These are phyloP conservation scores for Parascotia fuliginaria DNA, from an alignment of 2,888 invertebrate genomes.

Conservation along the genomic window DNA sequence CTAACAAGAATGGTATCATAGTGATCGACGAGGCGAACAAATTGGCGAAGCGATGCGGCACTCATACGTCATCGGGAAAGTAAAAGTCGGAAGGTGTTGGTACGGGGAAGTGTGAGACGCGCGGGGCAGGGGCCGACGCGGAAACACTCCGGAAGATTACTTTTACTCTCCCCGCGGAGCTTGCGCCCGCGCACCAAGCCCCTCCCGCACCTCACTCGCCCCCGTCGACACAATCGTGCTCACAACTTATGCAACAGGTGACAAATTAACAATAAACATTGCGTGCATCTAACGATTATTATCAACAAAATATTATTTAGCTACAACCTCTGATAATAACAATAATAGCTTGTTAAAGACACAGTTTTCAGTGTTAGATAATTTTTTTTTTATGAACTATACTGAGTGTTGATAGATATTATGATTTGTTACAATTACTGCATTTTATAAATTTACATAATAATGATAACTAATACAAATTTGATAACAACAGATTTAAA, in stretches of 20 bases:
- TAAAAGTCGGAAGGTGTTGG: constrained; percentile 74
- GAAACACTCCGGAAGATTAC: constrained; percentile 74
- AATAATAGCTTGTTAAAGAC: too few species aligned
- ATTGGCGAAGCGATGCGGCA: constrained; percentile 19
- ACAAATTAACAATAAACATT: constrained; percentile 16
- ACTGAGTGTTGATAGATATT: too few species aligned
- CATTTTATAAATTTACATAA: too few species aligned
- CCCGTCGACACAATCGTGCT: constrained; percentile 15
- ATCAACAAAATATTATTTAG: too few species aligned
- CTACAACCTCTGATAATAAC: too few species aligned
- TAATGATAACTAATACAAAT: too few species aligned
- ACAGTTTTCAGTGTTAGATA: too few species aligned
- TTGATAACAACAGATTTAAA: too few species aligned
- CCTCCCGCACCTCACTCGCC: not conserved
- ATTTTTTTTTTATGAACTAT: too few species aligned
- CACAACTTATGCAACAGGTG: constrained; percentile 28
- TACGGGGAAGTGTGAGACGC: constrained; percentile 18
- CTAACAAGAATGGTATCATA: constrained; percentile 4
- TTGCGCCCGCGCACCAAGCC: constrained; percentile 36
- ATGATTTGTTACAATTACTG: too few species aligned
- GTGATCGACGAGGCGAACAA: constrained; percentile 11
- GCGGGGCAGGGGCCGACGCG: constrained; percentile 50
- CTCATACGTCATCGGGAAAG: constrained; percentile 61
- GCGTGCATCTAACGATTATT: constrained; percentile 10
- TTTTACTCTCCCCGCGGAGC: constrained; percentile 71